Conservation (phyloP, 2,113 vertebrate genomes). For the Pomatostomus ruficeps region DNA sequence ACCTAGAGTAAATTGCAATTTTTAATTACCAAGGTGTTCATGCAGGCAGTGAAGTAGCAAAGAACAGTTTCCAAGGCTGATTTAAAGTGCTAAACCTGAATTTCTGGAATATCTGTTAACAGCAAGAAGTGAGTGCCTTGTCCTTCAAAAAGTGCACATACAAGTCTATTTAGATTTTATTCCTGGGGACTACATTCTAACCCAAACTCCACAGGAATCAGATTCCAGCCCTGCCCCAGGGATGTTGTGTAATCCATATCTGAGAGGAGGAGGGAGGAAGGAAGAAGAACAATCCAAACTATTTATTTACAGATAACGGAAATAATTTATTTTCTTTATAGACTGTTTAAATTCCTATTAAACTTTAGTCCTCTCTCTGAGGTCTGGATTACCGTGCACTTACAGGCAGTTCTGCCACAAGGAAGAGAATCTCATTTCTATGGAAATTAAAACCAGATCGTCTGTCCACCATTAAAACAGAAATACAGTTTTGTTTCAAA, state of each 20-base stretch:
- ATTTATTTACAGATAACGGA: neutral
- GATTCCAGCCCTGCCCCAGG: neutral
- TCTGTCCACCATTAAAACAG: conserved; percentile 2
- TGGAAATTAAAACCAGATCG: conserved; percentile 38
- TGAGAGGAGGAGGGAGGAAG: neutral
- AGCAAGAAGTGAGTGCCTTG: neutral
- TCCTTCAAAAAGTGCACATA: neutral
- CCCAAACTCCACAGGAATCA: conserved; percentile 27
- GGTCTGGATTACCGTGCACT: neutral
- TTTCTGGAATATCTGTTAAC: neutral
- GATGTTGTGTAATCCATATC: neutral
- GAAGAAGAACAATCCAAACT: neutral
- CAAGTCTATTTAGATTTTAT: neutral
- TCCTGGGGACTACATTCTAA: neutral
- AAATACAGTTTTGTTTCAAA: conserved; percentile 30
- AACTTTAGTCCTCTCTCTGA: neutral
- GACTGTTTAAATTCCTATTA: conserved; percentile 3
- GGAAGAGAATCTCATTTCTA: conserved; percentile 35
- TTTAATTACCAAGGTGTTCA: conserved; percentile 26
- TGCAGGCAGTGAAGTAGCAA: conserved; percentile 6
- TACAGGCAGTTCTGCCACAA: neutral
- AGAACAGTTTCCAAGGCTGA: neutral
- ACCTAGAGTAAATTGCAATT: neutral
- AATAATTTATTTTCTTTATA: neutral
- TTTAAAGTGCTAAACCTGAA: neutral